phyloP scores from a whole-genome alignment of 2,888 invertebrate genomes.

The Mesodorylaimus sp. region DNA sequence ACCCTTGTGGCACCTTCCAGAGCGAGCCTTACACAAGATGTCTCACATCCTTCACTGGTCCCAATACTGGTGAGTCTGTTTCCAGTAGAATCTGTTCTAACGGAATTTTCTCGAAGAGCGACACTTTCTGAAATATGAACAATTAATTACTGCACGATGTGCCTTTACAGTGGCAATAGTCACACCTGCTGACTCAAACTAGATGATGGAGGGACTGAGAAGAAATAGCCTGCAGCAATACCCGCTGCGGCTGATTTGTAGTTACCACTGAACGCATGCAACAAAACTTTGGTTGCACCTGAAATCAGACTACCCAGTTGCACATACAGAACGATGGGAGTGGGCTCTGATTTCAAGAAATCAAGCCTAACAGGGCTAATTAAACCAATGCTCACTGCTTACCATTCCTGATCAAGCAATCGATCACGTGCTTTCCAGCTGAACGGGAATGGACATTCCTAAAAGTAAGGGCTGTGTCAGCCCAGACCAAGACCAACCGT shows the following conservation, averaged over 20 bases:
- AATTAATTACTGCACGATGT: not conserved
- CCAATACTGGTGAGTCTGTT: slow-evolving; percentile 36
- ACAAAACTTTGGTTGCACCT: slow-evolving; percentile 28
- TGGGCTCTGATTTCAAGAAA: not conserved
- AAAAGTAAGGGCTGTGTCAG: slow-evolving; percentile 11
- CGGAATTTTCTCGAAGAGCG: slow-evolving; percentile 31
- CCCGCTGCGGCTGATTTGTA: slow-evolving; percentile 30
- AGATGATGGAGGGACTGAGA: slow-evolving; percentile 34
- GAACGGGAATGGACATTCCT: slow-evolving; percentile 37
- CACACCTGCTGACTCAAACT: slow-evolving; percentile 29
- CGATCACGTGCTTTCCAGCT: slow-evolving; percentile 32
- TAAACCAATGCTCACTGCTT: too few relatives aligned
- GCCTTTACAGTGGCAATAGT: not conserved
- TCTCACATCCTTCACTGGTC: slow-evolving; percentile 30
- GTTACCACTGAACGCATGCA: slow-evolving; percentile 36
- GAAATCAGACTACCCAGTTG: too few relatives aligned
- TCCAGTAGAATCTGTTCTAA: slow-evolving; percentile 33
- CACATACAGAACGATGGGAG: not conserved
- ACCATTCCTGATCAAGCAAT: slow-evolving; percentile 28
- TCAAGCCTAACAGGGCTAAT: too few relatives aligned
- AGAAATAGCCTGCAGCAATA: slow-evolving; percentile 31
- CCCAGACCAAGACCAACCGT: not conserved
- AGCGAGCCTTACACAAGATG: not conserved
- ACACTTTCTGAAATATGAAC: slow-evolving; percentile 24
- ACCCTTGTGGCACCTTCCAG: not conserved